A percentile compares a stretch with the other conserved stretches of the same genome.
phyloP scores from a whole-genome alignment of 2,888 invertebrate genomes.

The Neelides folsomi region DNA sequence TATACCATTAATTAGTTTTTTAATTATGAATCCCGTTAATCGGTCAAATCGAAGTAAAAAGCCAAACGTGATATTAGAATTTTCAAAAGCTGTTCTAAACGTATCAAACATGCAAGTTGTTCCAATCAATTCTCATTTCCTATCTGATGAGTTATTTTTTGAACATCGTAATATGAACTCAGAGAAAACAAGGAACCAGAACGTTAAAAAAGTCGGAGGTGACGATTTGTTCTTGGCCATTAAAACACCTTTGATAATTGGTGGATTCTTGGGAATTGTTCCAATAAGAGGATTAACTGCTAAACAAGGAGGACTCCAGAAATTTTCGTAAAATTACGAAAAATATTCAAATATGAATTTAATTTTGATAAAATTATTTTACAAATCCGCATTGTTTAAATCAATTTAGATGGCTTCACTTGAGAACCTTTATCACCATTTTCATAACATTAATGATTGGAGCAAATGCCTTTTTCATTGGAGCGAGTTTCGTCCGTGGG shows the following conservation, averaged over 20 bases:
- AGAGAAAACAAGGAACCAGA: neutral
- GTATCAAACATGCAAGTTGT: too few species aligned
- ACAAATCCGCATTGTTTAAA: neutral
- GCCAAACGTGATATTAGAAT: too few species aligned
- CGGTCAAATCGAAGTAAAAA: too few species aligned
- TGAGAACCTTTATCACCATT: slow-evolving; percentile 13
- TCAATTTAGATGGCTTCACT: slow-evolving; percentile 18
- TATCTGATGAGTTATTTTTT: too few species aligned
- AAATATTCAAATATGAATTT: neutral
- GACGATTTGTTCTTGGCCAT: slow-evolving; percentile 16
- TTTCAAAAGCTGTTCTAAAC: too few species aligned
- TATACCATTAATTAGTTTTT: too few species aligned
- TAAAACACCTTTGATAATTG: slow-evolving; percentile 14
- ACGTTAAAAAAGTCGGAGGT: slow-evolving; percentile 2
- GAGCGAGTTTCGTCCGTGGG: slow-evolving; percentile 10
- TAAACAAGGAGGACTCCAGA: neutral
- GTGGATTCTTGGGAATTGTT: slow-evolving; percentile 16
- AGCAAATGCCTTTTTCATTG: slow-evolving; percentile 16
- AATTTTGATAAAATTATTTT: neutral
- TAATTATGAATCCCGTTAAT: too few species aligned
- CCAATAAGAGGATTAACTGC: slow-evolving; percentile 14
- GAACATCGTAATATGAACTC: too few species aligned
- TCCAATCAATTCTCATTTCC: too few species aligned
- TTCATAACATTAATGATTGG: slow-evolving; percentile 12
- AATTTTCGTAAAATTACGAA: slow-evolving; percentile 5